Evolutionary conservation across 2,113 vertebrate species (phyloP).

Genomic region (Protobothrops flavoviridis): DNA sequence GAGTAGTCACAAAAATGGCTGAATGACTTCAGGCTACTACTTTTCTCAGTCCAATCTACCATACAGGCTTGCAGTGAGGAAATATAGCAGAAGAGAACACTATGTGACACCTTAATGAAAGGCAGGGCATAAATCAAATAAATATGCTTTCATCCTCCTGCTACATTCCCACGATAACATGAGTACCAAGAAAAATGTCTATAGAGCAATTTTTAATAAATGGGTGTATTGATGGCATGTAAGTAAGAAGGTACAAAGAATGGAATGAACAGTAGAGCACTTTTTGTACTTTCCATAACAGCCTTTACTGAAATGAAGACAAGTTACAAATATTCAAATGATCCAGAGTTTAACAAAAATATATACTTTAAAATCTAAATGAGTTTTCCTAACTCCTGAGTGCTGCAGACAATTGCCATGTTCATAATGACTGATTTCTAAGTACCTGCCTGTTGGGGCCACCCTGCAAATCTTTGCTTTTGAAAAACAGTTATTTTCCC

Average conservation of each 20-base stretch:
- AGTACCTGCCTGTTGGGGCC: neutral
- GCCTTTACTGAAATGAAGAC: neutral
- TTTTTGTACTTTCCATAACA: neutral
- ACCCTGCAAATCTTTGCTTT: neutral
- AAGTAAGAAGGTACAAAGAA: neutral
- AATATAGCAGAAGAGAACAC: neutral
- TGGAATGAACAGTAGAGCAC: neutral
- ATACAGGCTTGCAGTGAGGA: neutral
- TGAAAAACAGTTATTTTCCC: neutral
- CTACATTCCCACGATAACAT: neutral
- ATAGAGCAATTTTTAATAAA: neutral
- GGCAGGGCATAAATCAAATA: neutral
- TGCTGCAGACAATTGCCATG: neutral
- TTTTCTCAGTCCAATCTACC: neutral
- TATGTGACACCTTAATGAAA: neutral
- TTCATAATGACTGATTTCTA: neutral
- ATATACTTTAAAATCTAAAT: neutral
- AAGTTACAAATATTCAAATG: neutral
- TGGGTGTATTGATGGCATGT: neutral
- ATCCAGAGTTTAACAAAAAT: neutral
- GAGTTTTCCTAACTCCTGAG: neutral
- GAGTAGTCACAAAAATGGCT: neutral
- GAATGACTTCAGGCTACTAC: neutral
- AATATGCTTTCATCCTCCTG: neutral
- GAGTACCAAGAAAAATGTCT: neutral